These are phyloP conservation scores for Channa striata DNA, from an alignment of 2,797 vertebrate genomes.

Conservation along the genomic window DNA sequence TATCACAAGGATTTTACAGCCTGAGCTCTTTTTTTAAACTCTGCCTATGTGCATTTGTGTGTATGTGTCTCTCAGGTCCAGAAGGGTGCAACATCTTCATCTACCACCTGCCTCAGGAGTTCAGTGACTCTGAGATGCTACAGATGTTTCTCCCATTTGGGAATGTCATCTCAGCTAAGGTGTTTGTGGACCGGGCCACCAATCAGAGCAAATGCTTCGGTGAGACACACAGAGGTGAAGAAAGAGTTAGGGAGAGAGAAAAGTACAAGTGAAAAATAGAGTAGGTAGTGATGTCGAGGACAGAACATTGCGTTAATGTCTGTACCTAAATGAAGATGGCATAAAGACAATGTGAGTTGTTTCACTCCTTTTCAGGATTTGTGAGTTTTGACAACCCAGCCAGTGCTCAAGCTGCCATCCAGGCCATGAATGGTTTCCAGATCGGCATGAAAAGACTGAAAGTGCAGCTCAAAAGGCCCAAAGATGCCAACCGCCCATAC, in stretches of 20 bases:
- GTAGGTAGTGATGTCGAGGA: slow-evolving; percentile 31
- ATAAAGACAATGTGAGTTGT: slow-evolving; percentile 7
- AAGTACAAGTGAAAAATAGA: slow-evolving; percentile 48
- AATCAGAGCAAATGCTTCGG: slow-evolving; percentile 98
- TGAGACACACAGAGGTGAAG: slow-evolving; percentile 70
- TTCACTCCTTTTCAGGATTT: slow-evolving; percentile 82
- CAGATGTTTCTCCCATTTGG: slow-evolving; percentile 98
- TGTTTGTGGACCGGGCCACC: slow-evolving; percentile 95
- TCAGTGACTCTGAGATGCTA: slow-evolving; percentile 95
- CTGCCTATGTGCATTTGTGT: slow-evolving; percentile 29
- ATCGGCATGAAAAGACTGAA: slow-evolving; percentile 97
- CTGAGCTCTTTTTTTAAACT: slow-evolving; percentile 53
- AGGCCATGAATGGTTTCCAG: slow-evolving; percentile 94
- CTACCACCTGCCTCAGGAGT: slow-evolving; percentile 98
- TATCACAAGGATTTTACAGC: slow-evolving; percentile 46
- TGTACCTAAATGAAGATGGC: slow-evolving; percentile 6
- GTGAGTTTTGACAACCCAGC: slow-evolving; percentile 97
- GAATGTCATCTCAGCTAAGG: slow-evolving; percentile 96
- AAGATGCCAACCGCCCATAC: slow-evolving; percentile 96
- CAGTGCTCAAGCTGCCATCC: slow-evolving; percentile 91
- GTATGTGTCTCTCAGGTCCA: slow-evolving; percentile 85
- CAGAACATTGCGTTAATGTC: slow-evolving; percentile 32
- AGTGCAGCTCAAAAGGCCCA: slow-evolving; percentile 95
- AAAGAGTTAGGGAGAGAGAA: slow-evolving; percentile 34
- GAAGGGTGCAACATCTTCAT: slow-evolving; percentile 98